Conservation (phyloP, 2,113 vertebrate species). For the Tupaia chinensis region DNA sequence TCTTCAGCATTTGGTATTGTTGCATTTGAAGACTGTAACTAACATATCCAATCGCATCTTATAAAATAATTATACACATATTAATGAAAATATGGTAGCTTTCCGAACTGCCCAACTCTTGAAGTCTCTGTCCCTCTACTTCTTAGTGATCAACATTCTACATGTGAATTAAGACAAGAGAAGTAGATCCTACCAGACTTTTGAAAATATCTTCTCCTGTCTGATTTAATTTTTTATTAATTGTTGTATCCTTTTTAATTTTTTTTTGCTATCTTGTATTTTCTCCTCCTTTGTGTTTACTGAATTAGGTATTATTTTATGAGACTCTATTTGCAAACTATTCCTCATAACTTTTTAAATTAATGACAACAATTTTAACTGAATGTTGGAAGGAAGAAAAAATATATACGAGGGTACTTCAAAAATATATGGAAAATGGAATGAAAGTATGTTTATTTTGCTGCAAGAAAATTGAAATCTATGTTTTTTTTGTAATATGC, state of each 20-base stretch:
- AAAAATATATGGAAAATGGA: no score
- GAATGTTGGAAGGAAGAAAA: background rate
- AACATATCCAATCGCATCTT: background rate
- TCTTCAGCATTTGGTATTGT: background rate
- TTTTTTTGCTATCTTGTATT: background rate
- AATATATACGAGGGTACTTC: background rate
- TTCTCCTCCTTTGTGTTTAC: background rate
- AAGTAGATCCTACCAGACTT: rapidly evolving
- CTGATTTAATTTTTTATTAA: background rate
- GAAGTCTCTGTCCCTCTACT: rapidly evolving
- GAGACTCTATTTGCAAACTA: background rate
- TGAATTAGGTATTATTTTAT: background rate
- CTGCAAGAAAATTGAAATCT: no score
- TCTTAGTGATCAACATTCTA: rapidly evolving
- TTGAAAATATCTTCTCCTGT: background rate
- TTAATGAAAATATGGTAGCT: no score
- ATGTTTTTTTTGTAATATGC: no score
- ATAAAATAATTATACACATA: background rate
- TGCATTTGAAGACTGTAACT: background rate
- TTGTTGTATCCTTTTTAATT: background rate
- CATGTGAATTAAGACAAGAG: background rate
- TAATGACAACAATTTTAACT: background rate
- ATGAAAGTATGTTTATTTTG: no score
- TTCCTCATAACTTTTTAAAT: background rate
- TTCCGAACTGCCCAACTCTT: background rate